phyloP scores from a whole-genome alignment of 2,888 invertebrate species.

The Andricus quercusramuli region DNA sequence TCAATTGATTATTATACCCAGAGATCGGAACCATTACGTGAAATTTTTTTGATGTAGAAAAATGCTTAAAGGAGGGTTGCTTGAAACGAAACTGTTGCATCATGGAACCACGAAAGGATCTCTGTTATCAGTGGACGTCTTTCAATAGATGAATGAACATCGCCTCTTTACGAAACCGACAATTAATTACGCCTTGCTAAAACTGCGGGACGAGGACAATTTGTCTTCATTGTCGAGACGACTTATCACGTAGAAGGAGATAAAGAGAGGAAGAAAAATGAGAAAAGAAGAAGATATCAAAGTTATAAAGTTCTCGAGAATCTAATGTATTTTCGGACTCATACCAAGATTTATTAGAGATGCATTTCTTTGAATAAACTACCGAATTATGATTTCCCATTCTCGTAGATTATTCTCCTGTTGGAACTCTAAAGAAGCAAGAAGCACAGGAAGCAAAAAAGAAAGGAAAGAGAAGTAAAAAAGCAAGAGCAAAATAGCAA shows the following conservation, averaged over 20 bases:
- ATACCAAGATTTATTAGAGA: too few species aligned
- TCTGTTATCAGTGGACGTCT: not conserved
- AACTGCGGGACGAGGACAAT: constrained; percentile 67
- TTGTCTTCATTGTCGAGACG: constrained; percentile 73
- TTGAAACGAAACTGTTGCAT: constrained; percentile 19
- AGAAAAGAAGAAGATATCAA: not conserved
- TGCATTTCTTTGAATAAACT: too few species aligned
- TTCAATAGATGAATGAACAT: not conserved
- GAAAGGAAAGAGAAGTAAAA: not conserved
- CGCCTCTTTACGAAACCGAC: constrained; percentile 47
- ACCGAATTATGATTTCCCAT: not conserved
- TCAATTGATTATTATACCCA: not conserved
- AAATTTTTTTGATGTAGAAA: not conserved
- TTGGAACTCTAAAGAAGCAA: not conserved
- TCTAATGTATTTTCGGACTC: not conserved
- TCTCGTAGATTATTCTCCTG: not conserved
- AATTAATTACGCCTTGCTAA: constrained; percentile 71
- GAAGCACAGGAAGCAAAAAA: not conserved
- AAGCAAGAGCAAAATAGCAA: constrained; percentile 25
- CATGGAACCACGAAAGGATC: not conserved
- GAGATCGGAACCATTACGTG: not conserved
- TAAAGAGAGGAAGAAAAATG: not conserved
- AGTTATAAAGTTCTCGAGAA: not conserved
- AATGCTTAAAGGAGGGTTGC: not conserved
- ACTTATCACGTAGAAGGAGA: constrained; percentile 61